Evolutionary conservation across 2,888 invertebrate species (phyloP), one percentile per base, ranked within the genome.

Genomic region (Eupithecia centaureata): DNA sequence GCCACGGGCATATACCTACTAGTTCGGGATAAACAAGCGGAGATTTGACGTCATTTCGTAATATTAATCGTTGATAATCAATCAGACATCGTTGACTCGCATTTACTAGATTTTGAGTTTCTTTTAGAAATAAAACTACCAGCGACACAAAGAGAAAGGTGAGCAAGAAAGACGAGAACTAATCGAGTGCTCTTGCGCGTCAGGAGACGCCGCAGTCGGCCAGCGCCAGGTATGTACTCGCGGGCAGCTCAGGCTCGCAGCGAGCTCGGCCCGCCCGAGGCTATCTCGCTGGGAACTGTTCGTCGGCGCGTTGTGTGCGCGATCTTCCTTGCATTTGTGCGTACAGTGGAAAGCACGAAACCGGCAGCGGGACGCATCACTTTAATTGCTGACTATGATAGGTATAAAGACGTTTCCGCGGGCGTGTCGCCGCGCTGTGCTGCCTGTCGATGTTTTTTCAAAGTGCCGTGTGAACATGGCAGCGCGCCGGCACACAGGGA

Each of bases 211-310:
- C n/a, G n/a, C n/a, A n/a, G n/a, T n/a, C n/a, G n/a, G n/a, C n/a
- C n/a, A n/a, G n/a, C n/a, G n/a, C n/a, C n/a, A n/a, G n/a, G n/a
- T n/a, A n/a, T n/a, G n/a, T n/a, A n/a, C n/a, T n/a, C n/a, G n/a
- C n/a, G n/a, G n/a, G n/a, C n/a, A n/a, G n/a, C n/a, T n/a, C n/a
- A n/a, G n/a, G n/a, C n/a, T 64, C 28, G n/a, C 64, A 59, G 61
- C 32, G 67, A n/a, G n/a, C n/a, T n/a, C n/a, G n/a, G n/a, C n/a
- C n/a, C n/a, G n/a, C n/a, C n/a, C n/a, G n/a, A n/a, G n/a, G n/a
- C n/a, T n/a, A n/a, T n/a, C n/a, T n/a, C 62, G 72, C 69, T 82
- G 84, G 76, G 82, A 86, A 78, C 74, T 67, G 74, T 76, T 84
- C 86, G 83, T 85, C 81, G 77, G 77, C 76, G 54, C 18, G 65